Evolutionary conservation across 2,888 invertebrate species (phyloP), one percentile per base, ranked within the genome.

Genomic region (Petrolisthes cinctipes): DNA sequence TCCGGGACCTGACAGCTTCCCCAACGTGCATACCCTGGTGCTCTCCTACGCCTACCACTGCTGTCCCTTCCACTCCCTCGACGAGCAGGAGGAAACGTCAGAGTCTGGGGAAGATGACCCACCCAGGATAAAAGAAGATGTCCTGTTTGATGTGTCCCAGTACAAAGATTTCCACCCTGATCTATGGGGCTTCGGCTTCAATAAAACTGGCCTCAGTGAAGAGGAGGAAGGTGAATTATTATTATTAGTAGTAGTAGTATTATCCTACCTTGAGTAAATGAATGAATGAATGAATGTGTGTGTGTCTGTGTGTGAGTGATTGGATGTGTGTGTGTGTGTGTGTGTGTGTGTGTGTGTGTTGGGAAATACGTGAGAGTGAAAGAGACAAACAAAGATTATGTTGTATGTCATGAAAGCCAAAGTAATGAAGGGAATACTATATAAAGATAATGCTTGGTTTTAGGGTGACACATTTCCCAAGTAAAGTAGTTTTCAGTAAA

Each of bases 1-100:
- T 93, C 98, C 98, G 57, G 94, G 96, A 0, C 97, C 97, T 0
- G 96, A 96, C 91, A 94, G 95, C 85, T 97, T 98, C 93, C 98
- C 98, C 0, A 94, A 96, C 66, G 96, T 98, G 91, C 95, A 96
- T 93, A 96, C 96, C 14, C 94, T 98, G 92, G 95, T 97, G 73
- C 94, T 98, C 71, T 97, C 98, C 0, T 98, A 98, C 93, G 98
- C 98, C 91, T 99, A 98, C 93, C 98, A 99, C 93, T 99, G 98
- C 94, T 98, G 98, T 93, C 96, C 97, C 91, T 98, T 97, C 93
- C 93, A 97, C 6, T 37, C 66, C 51, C 14, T 66, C 17, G 81
- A 82, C 7, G 23, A 80, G 5, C 23, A 80, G 7, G 57, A 20
- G 11, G 66, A 66, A 14, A 78, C 57, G 37, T 37, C 37, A 0